These are phyloP conservation scores for Blastobasis lacticolella DNA, from an alignment of 2,888 invertebrate species.

Conservation along the genomic window DNA sequence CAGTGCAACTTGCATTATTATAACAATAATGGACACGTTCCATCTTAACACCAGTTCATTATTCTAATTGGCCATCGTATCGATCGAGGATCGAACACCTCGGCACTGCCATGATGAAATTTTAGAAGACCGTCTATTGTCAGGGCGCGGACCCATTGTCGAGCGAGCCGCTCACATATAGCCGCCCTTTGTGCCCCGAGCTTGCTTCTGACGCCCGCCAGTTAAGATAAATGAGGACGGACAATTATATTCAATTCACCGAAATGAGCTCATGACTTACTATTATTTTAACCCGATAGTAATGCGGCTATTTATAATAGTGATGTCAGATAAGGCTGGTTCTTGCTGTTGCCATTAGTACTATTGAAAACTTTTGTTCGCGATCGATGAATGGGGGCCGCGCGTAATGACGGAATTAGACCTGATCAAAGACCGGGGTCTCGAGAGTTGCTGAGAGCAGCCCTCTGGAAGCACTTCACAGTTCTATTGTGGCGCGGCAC, in stretches of 20 bases:
- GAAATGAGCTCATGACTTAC: constrained; percentile 30
- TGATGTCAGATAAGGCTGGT: constrained; percentile 13
- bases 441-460: no score
- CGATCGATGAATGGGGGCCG: no score
- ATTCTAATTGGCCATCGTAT: no score
- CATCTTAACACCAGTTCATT: no score
- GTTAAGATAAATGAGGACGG: constrained; percentile 57
- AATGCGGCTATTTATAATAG: constrained; percentile 13
- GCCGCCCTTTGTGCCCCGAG: constrained; percentile 45
- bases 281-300: constrained; percentile 20
- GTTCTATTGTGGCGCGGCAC: no score
- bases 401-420: no score
- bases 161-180: constrained; percentile 47
- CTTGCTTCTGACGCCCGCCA: constrained; percentile 52
- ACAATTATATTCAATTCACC: constrained; percentile 51
- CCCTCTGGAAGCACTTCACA: no score
- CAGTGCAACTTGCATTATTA: no score
- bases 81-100: no score
- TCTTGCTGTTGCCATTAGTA: constrained; percentile 5
- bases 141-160: constrained; percentile 20
- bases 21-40: no score
- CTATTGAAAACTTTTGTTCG: constrained; percentile 1
- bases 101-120: constrained; percentile 23
- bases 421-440: no score
- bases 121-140: constrained; percentile 40